Evolutionary conservation across 2,888 invertebrate species (phyloP).

Genomic region (Plutella xylostella): DNA sequence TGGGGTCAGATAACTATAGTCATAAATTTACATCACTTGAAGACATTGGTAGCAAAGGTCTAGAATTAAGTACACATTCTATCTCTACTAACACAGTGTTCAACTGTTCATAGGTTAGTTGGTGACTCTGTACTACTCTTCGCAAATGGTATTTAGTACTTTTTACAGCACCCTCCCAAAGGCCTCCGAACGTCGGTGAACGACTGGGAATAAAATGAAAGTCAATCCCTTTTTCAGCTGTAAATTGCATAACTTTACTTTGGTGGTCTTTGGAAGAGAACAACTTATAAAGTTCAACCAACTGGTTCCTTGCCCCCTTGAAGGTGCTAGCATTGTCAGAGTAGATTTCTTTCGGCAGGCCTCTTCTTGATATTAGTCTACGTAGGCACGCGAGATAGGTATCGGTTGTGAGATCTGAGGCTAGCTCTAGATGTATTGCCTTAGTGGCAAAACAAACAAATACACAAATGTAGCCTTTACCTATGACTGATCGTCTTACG

Average conservation of each 20-base stretch:
- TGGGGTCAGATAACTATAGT: slow-evolving; percentile 22
- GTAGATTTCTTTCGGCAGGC: background rate
- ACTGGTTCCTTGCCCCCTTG: slow-evolving; percentile 2
- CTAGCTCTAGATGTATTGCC: slow-evolving; percentile 11
- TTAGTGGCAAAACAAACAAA: slow-evolving; percentile 17
- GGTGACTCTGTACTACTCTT: slow-evolving; percentile 12
- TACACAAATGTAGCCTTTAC: slow-evolving; percentile 16
- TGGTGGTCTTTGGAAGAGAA: background rate
- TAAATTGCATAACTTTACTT: background rate
- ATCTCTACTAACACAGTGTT: slow-evolving; percentile 19
- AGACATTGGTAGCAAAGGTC: slow-evolving; percentile 21
- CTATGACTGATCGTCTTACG: slow-evolving; percentile 9
- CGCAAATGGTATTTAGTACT: slow-evolving; percentile 21
- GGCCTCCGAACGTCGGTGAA: slow-evolving; percentile 23
- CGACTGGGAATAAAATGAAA: slow-evolving; percentile 22
- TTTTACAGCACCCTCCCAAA: slow-evolving; percentile 25
- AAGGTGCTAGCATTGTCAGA: slow-evolving; percentile 5
- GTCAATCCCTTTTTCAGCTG: slow-evolving; percentile 5
- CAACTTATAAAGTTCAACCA: background rate
- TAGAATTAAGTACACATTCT: slow-evolving; percentile 20
- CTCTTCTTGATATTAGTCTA: background rate
- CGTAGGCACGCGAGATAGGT: background rate
- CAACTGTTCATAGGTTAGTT: slow-evolving; percentile 22
- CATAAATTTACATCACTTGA: slow-evolving; percentile 18
- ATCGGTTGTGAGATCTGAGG: slow-evolving; percentile 1